These are phyloP conservation scores for Isichthys henryi DNA, from an alignment of 2,113 vertebrate species.

Conservation along the genomic window DNA sequence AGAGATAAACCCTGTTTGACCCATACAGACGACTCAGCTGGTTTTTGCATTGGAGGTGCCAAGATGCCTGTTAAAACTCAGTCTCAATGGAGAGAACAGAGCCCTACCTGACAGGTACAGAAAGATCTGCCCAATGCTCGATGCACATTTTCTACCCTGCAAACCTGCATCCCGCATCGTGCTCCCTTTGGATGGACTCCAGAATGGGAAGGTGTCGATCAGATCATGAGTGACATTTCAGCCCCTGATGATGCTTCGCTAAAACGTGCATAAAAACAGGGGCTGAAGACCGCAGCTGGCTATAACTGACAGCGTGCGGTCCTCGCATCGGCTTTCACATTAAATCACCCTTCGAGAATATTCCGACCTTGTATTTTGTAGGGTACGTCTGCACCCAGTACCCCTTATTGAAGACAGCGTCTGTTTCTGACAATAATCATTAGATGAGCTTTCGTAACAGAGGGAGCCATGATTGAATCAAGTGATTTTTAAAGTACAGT, in stretches of 20 bases:
- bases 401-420: neutral
- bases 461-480: neutral
- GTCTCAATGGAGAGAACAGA: neutral
- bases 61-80: neutral
- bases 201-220: neutral
- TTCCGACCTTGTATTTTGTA: neutral
- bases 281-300: neutral
- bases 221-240: neutral
- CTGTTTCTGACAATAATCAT: neutral
- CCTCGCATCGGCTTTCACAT: neutral
- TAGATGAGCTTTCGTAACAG: neutral
- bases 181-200: neutral
- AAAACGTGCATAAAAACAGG: neutral
- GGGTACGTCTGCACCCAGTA: neutral
- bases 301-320: neutral
- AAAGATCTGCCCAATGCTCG: neutral
- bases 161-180: neutral
- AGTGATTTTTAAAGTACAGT: neutral
- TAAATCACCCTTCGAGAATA: neutral
- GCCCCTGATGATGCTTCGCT: neutral
- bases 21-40: neutral
- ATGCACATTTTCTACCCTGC: neutral
- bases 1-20: conserved; percentile 9
- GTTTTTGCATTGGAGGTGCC: neutral
- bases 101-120: neutral